Percentiles rank a stretch among this genome's conserved stretches.
Conservation (phyloP, 2,888 invertebrate species). For the Aspidapion aeneum region DNA sequence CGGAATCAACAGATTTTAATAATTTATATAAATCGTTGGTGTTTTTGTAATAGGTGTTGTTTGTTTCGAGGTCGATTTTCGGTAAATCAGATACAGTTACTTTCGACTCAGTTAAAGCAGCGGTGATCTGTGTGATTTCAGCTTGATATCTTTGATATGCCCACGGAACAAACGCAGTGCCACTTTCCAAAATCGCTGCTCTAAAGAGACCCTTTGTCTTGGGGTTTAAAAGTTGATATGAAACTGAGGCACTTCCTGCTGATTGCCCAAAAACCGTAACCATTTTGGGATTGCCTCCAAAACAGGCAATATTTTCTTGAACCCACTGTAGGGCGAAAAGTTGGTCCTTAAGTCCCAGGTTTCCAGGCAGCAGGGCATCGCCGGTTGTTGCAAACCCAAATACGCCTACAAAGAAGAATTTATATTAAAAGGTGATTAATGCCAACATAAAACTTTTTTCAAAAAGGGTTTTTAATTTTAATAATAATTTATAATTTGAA, state of each 20-base stretch:
- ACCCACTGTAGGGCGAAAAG: background rate
- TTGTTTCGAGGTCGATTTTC: no score
- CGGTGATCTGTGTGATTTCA: background rate
- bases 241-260: background rate
- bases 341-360: conserved; percentile 1
- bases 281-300: background rate
- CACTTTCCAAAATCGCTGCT: background rate
- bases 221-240: background rate
- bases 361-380: background rate
- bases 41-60: no score
- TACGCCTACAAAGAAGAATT: no score
- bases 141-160: background rate
- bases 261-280: background rate
- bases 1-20: no score
- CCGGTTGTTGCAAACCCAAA: background rate
- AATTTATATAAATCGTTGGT: no score
- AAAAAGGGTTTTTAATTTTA: no score
- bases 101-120: background rate
- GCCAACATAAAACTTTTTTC: no score
- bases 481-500: no score
- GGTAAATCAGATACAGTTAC: no score
- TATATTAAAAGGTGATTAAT: no score
- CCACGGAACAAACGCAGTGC: background rate
- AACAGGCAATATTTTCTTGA: background rate
- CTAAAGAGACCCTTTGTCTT: background rate